phyloP scores from a whole-genome alignment of 23 tunicate species.

The Pegea sp. region DNA sequence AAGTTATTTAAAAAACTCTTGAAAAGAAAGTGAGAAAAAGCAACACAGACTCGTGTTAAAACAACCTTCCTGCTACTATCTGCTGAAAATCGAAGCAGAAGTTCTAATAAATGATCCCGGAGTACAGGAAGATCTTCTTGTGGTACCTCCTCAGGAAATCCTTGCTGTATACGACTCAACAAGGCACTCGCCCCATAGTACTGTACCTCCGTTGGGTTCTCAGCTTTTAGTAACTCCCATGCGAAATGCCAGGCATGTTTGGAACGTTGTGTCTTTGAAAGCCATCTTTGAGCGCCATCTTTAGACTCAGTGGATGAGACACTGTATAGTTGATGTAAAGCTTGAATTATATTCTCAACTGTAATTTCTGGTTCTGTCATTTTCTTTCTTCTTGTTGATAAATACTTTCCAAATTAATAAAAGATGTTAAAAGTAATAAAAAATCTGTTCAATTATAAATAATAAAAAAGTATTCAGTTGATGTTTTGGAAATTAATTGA shows the following conservation, averaged over 20 bases:
- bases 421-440: too few relatives aligned
- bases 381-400: neutral
- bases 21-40: constrained; percentile 49
- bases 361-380: constrained; percentile 39
- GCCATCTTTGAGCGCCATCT: constrained; percentile 85
- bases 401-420: neutral
- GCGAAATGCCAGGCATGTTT: constrained; percentile 79
- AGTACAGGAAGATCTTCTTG: constrained; percentile 22
- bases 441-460: too few relatives aligned
- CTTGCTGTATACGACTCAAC: constrained; percentile 26
- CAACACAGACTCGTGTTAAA: constrained; percentile 78
- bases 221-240: constrained; percentile 38
- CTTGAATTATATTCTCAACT: constrained; percentile 50
- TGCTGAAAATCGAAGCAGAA: constrained; percentile 17
- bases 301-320: constrained; percentile 21
- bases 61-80: constrained; percentile 24
- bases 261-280: constrained; percentile 55
- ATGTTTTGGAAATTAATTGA: too few relatives aligned
- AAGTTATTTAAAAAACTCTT: constrained; percentile 18
- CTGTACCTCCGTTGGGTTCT: constrained; percentile 69
- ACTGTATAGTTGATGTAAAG: constrained; percentile 69
- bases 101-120: constrained; percentile 26
- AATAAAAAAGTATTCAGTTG: too few relatives aligned
- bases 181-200: constrained; percentile 91
- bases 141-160: constrained; percentile 60